These are phyloP conservation scores for Cataglyphis altisquamis DNA, from an alignment of 2,888 invertebrate genomes.

Conservation along the genomic window DNA sequence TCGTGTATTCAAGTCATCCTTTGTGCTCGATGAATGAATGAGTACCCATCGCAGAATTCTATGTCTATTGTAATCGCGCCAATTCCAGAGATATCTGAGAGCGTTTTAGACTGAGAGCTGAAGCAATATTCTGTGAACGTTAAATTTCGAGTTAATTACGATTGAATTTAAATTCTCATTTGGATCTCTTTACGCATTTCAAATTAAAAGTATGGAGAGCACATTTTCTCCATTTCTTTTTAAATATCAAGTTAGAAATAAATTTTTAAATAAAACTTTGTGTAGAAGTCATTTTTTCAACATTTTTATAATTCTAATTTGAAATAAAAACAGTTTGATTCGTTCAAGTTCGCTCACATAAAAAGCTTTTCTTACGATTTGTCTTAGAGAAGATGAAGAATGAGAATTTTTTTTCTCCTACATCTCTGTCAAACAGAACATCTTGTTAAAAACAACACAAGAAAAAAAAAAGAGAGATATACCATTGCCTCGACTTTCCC, in stretches of 20 bases:
- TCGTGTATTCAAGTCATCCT: conserved; percentile 8
- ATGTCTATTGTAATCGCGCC: conserved; percentile 5
- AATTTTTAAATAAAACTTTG: neutral
- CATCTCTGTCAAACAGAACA: neutral
- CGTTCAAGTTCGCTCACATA: neutral
- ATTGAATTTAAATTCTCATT: neutral
- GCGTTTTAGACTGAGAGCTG: neutral
- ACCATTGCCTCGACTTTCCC: conserved; percentile 19
- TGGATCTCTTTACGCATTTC: neutral
- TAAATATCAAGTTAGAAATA: neutral
- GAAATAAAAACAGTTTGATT: neutral
- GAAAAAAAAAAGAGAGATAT: neutral
- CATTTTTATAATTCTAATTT: neutral
- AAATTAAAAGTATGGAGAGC: neutral
- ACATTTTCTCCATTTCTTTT: neutral
- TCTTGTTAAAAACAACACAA: conserved; percentile 2
- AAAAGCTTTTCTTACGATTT: neutral
- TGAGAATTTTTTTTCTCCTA: neutral
- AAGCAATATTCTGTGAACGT: neutral
- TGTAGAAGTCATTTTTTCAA: neutral
- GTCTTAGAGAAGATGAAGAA: neutral
- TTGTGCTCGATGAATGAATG: conserved; percentile 20
- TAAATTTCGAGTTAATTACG: neutral
- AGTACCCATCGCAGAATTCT: neutral
- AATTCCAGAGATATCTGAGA: neutral